Conservation (phyloP, 1,140 invertebrate genomes). For the Drosophila orena region DNA sequence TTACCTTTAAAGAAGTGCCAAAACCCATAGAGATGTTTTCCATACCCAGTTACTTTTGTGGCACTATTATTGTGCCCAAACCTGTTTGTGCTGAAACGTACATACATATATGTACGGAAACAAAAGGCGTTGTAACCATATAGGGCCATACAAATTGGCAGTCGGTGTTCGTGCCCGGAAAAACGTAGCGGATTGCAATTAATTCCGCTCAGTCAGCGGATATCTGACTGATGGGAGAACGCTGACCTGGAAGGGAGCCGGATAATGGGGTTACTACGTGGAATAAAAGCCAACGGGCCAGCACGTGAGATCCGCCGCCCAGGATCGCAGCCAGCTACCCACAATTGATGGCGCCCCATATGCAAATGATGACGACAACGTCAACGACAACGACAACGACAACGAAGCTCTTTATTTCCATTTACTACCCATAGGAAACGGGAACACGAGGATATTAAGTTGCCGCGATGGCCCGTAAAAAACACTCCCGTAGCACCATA, state of each 20-base stretch:
- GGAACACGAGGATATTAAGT: slow-evolving; percentile 33
- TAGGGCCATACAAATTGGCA: slow-evolving; percentile 30
- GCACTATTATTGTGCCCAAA: background rate
- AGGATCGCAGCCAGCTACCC: slow-evolving; percentile 13
- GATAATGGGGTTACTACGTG: slow-evolving; percentile 24
- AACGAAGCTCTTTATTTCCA: slow-evolving; percentile 26
- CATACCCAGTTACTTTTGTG: background rate
- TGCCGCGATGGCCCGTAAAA: slow-evolving; percentile 18
- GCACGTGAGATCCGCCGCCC: slow-evolving; percentile 29
- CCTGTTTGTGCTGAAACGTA: background rate
- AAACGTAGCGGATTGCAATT: slow-evolving; percentile 82
- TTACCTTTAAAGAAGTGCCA: background rate
- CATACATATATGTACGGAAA: background rate
- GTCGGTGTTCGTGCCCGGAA: slow-evolving; percentile 43
- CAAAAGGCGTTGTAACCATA: slow-evolving; percentile 8
- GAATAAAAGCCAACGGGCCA: slow-evolving; percentile 30
- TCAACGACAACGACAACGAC: slow-evolving; percentile 1
- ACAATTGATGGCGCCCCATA: slow-evolving; percentile 51
- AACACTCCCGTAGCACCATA: slow-evolving; percentile 9
- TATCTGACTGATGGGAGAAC: slow-evolving; percentile 35
- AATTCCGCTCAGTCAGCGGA: slow-evolving; percentile 77
- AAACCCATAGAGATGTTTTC: background rate
- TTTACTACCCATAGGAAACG: slow-evolving; percentile 19
- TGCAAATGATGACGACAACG: slow-evolving; percentile 59
- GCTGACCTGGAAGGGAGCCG: background rate